Evolutionary conservation across 1,140 invertebrate species (phyloP), one percentile per base, ranked within the genome.

Genomic region (Ceratina japonica): DNA sequence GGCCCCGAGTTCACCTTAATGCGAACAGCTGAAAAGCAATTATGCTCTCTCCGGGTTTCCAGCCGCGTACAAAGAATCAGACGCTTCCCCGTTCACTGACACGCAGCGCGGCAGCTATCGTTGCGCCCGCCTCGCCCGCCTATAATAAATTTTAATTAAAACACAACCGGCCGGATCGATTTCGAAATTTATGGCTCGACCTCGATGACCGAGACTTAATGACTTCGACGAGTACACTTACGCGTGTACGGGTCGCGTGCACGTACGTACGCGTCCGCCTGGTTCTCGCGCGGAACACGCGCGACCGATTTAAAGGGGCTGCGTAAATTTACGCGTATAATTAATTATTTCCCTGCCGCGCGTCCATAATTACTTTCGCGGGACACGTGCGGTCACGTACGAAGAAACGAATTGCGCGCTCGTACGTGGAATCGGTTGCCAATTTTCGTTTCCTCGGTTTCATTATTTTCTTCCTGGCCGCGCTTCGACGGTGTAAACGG

Each of bases 71-170:
- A 4, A 15, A 22, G 15, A 31, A 79, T 74, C 54, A 20, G 51
- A 72, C 65, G 52, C 59, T 54, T 63, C 68, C 31, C 16, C 68
- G 59, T 71, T 78, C 75, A 56, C 59, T 44, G 75, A 63, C 51
- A 72, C 58, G 66, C 52, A 72, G 63, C 31, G 16, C n/a, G n/a
- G n/a, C 62, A 72, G 44, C 37, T 44, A 44, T 10, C 37, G 10
- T 44, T 52, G n/a, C 18, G 52, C 59, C 4, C 18, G 27, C 22
- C n/a, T 15, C 58, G 5, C 3, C 5, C n/a, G n/a, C 10, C 2
- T 2, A 49, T 27, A 56, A 72, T 78, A 49, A 72, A 72, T 78
- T 78, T 78, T 78, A 78, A 78, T 72, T 72, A 49, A 58, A 78
- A 56, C 49, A n/a, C n/a, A 77, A 77, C 59, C 49, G 15, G 20